Percentiles rank a stretch among this genome's conserved stretches.
These are phyloP conservation scores for Silurus glanis DNA, from an alignment of 2,113 vertebrate species.

Conservation along the genomic window DNA sequence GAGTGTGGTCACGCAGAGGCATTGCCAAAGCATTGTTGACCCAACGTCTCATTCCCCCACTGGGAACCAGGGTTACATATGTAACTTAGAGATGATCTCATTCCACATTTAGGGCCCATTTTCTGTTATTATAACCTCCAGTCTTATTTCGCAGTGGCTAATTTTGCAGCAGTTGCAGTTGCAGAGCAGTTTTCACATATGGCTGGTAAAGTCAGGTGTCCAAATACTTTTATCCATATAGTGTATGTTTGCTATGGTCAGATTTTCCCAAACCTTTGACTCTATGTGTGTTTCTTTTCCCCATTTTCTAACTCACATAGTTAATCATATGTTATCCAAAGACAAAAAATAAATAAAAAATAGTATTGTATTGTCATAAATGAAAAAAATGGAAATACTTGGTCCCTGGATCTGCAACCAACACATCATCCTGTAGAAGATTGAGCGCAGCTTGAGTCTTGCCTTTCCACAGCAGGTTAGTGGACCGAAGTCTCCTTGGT, in stretches of 20 bases:
- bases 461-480: constrained; percentile 85
- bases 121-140: neutral
- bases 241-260: neutral
- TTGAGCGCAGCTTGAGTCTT: constrained; percentile 77
- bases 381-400: constrained; percentile 69
- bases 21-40: no score
- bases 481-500: constrained; percentile 83
- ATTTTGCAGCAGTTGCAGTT: no score
- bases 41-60: no score
- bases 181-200: no score
- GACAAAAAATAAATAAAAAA: neutral
- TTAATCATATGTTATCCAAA: neutral
- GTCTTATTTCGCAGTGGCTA: neutral
- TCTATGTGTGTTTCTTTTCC: neutral
- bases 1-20: no score
- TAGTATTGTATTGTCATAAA: neutral
- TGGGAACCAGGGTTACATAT: no score
- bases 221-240: no score
- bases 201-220: no score
- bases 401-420: constrained; percentile 87
- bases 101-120: neutral
- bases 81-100: no score
- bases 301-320: neutral
- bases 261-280: neutral
- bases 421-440: constrained; percentile 82